These are phyloP conservation scores for Drosophila conformis DNA, from an alignment of 2,888 invertebrate genomes.

Conservation along the genomic window DNA sequence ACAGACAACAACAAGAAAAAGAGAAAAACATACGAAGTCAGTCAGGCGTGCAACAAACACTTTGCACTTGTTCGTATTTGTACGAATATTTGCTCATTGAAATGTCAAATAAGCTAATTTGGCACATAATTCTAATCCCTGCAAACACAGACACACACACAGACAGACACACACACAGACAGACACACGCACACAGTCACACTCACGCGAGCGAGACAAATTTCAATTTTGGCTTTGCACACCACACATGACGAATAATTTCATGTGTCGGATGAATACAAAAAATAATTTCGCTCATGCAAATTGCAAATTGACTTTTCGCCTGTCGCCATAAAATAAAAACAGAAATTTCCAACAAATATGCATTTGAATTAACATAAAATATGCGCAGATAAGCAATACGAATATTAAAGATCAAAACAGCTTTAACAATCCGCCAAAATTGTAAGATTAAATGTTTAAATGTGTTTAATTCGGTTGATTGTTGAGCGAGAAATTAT, in stretches of 20 bases:
- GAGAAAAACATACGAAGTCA: slow-evolving; percentile 3
- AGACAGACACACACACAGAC: slow-evolving; percentile 6
- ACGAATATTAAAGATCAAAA: background rate
- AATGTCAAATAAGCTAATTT: slow-evolving; percentile 80
- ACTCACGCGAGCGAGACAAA: slow-evolving; percentile 1
- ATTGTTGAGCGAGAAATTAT: background rate
- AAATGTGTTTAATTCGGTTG: background rate
- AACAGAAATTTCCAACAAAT: slow-evolving; percentile 52
- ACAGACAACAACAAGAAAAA: background rate
- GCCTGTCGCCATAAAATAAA: slow-evolving; percentile 7
- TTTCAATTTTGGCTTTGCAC: slow-evolving; percentile 24
- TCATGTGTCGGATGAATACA: slow-evolving; percentile 43
- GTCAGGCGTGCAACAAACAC: slow-evolving; percentile 34
- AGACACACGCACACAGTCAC: slow-evolving; percentile 4
- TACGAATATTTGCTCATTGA: slow-evolving; percentile 71
- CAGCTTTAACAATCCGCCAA: background rate
- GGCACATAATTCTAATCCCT: slow-evolving; percentile 60
- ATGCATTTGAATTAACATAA: slow-evolving; percentile 65
- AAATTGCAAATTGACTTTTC: slow-evolving; percentile 52
- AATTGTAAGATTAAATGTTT: background rate
- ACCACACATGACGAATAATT: slow-evolving; percentile 64
- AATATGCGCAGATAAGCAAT: slow-evolving; percentile 30
- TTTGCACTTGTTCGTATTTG: slow-evolving; percentile 37
- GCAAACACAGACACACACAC: slow-evolving; percentile 12
- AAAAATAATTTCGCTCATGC: slow-evolving; percentile 48